Evolutionary conservation across 2,888 invertebrate species (phyloP).

Genomic region (Coelinius sp.): DNA sequence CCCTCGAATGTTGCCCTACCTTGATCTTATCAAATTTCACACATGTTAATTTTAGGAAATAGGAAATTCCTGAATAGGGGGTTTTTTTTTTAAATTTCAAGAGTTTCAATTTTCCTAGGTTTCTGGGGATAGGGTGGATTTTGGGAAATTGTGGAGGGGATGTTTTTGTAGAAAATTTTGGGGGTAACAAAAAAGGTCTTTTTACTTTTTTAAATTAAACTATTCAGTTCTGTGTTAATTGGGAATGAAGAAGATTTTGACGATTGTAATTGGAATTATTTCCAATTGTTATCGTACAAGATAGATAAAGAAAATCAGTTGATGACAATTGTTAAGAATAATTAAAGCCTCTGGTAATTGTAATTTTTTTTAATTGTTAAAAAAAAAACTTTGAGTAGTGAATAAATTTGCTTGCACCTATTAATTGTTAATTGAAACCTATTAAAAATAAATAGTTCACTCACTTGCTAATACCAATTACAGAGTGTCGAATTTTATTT

Average conservation of each 20-base stretch:
- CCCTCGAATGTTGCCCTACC: slow-evolving; percentile 54
- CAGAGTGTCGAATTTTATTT: slow-evolving; percentile 8
- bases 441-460: neutral
- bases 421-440: neutral
- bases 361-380: neutral
- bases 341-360: neutral
- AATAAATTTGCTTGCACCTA: neutral
- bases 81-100: neutral
- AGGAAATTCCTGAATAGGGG: neutral
- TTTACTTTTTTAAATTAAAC: no score
- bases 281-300: neutral
- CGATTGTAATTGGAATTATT: neutral
- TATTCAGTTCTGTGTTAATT: no score
- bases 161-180: no score
- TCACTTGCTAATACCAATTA: neutral
- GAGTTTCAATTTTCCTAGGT: no score
- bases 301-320: no score
- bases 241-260: neutral
- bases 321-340: neutral
- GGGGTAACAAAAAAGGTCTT: no score
- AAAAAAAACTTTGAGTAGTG: neutral
- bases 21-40: slow-evolving; percentile 8
- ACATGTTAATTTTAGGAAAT: neutral
- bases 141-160: no score
- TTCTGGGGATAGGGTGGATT: no score